A percentile compares a stretch with the other conserved stretches of the same genome.
These are phyloP conservation scores for Notothenia coriiceps DNA, from an alignment of 2,113 vertebrate species.

Conservation along the genomic window DNA sequence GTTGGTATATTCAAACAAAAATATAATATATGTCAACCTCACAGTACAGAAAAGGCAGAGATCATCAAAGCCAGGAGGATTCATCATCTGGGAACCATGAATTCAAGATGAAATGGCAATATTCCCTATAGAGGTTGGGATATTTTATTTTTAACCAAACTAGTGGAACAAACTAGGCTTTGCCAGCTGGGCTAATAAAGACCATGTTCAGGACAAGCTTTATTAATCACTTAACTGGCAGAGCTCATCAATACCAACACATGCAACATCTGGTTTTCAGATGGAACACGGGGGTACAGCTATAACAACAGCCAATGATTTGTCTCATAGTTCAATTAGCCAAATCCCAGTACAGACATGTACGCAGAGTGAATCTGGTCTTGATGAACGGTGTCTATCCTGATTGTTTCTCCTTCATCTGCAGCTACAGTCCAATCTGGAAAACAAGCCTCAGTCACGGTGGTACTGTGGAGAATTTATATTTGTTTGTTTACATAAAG, in stretches of 20 bases:
- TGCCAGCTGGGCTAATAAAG: not conserved
- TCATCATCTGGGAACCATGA: not conserved
- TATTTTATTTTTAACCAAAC: not conserved
- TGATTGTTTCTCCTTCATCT: constrained; percentile 16
- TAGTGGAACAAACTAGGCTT: not conserved
- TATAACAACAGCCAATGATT: not conserved
- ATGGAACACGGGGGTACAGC: not conserved
- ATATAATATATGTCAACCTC: not conserved
- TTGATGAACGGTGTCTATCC: not conserved
- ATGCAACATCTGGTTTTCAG: not conserved
- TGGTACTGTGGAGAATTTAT: constrained; percentile 20
- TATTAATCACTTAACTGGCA: not conserved
- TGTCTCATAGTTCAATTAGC: not conserved
- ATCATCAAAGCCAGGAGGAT: not conserved
- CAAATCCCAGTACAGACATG: not conserved
- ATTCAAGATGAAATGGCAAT: not conserved
- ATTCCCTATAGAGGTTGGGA: too few relatives aligned
- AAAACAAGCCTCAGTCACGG: constrained; percentile 3
- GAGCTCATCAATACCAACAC: not conserved
- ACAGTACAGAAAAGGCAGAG: not conserved
- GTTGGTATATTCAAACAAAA: not conserved
- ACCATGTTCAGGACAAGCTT: not conserved
- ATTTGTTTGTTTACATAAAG: constrained; percentile 31
- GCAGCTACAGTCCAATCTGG: constrained; percentile 18
- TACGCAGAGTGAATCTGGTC: not conserved